These are phyloP conservation scores for Athalia circularis DNA, from an alignment of 2,888 invertebrate genomes.

Conservation along the genomic window DNA sequence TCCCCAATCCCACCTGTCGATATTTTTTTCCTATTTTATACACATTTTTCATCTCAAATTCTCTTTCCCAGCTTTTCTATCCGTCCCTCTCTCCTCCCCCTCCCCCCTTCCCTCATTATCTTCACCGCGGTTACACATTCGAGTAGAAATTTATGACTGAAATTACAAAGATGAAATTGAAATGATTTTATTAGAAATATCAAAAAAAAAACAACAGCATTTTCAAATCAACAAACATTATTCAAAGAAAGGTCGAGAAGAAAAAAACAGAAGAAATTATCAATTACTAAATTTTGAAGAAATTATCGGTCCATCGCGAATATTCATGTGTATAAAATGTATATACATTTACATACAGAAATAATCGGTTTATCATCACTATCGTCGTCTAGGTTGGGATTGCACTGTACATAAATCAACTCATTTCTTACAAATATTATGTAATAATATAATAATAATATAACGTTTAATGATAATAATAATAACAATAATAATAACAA, in stretches of 20 bases:
- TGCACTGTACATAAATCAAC: constrained; percentile 43
- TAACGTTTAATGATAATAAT: constrained; percentile 23
- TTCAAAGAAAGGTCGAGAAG: not conserved
- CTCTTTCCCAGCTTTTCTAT: not conserved
- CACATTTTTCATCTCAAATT: not conserved
- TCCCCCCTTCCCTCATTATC: not conserved
- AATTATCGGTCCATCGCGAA: not conserved
- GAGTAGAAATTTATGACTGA: not conserved
- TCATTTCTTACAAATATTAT: constrained; percentile 31
- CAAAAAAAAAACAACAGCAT: no score
- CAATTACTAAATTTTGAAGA: not conserved
- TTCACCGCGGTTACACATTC: no score
- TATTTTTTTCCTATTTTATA: not conserved
- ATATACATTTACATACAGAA: no score
- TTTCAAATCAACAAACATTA: not conserved
- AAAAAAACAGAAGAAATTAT: not conserved
- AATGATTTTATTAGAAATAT: not conserved
- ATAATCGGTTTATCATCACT: not conserved
- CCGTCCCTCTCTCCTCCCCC: not conserved
- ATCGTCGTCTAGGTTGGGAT: constrained; percentile 27
- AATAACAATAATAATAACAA: not conserved
- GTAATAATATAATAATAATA: constrained; percentile 26
- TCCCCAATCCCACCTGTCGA: not conserved
- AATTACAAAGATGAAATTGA: not conserved
- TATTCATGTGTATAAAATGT: not conserved